These are phyloP conservation scores for Eupithecia exiguata DNA, from an alignment of 2,888 invertebrate genomes.

Conservation along the genomic window DNA sequence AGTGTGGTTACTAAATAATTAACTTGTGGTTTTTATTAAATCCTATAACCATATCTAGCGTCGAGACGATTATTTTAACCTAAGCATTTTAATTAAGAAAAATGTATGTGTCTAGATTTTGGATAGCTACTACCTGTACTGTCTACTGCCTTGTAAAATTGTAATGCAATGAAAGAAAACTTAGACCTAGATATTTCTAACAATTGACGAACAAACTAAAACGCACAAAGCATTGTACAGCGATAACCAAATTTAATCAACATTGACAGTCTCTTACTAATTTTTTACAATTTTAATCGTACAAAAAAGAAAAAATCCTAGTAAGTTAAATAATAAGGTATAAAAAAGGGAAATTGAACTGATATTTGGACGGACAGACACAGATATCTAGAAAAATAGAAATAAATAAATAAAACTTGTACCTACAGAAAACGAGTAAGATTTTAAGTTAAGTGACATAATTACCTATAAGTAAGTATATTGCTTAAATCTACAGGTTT, in stretches of 20 bases:
- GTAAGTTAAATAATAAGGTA: conserved; percentile 43
- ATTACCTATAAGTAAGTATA: not conserved
- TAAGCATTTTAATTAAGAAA: conserved; percentile 23
- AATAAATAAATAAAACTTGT: conserved; percentile 43
- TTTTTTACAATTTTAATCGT: conserved; percentile 67
- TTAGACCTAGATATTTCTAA: conserved; percentile 54
- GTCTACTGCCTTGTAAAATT: conserved; percentile 43
- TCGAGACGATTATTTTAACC: conserved; percentile 17
- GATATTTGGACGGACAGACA: conserved; percentile 80
- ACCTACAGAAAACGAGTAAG: not conserved
- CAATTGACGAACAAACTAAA: conserved; percentile 69
- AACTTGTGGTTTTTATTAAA: conserved; percentile 32
- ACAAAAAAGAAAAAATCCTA: conserved; percentile 64
- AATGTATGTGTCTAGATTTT: conserved; percentile 10
- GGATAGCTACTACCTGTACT: conserved; percentile 4
- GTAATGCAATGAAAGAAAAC: conserved; percentile 22
- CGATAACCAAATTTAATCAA: conserved; percentile 66
- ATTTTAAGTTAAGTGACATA: not conserved
- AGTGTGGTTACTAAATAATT: conserved; percentile 42
- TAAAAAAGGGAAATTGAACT: conserved; percentile 51
- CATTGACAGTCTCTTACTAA: conserved; percentile 74
- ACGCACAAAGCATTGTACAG: conserved; percentile 72
- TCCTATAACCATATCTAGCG: conserved; percentile 28
- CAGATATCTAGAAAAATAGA: conserved; percentile 61
- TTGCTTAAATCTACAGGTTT: not conserved